A percentile compares a stretch with the other conserved stretches of the same genome.
Conservation (phyloP, 2,113 vertebrate species). For the Tetrao urogallus region DNA sequence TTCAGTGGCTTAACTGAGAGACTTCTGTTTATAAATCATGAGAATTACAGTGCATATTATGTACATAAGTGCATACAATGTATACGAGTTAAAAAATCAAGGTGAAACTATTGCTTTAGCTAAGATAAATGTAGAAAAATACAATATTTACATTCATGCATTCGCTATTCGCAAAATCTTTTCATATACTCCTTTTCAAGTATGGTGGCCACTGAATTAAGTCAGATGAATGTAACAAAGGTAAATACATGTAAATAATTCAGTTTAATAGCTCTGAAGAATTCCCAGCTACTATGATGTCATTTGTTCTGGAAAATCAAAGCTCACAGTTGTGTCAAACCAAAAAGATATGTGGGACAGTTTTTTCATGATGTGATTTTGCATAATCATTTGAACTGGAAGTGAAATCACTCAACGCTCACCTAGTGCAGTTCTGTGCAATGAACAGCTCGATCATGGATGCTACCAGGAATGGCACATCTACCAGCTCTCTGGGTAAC, state of each 20-base stretch:
- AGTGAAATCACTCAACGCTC: too few relatives aligned
- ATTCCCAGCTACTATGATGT: rapidly evolving
- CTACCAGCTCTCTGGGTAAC: too few relatives aligned
- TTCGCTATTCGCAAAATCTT: neutral
- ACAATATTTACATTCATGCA: neutral
- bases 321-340: neutral
- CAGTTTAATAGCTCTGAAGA: neutral
- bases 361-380: neutral
- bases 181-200: neutral
- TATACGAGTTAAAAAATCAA: neutral
- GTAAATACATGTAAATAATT: neutral
- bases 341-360: neutral
- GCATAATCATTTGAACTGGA: neutral
- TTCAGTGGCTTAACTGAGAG: neutral
- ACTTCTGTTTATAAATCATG: neutral
- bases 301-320: neutral
- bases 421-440: too few relatives aligned
- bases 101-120: neutral
- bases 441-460: too few relatives aligned
- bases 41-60: neutral
- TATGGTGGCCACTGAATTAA: neutral
- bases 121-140: neutral
- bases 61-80: neutral
- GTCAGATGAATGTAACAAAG: neutral
- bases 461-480: too few relatives aligned